Percentiles rank a stretch among this genome's conserved stretches.
Evolutionary conservation across 2,797 vertebrate genomes (phyloP).

Genomic region (Halcyon badia): DNA sequence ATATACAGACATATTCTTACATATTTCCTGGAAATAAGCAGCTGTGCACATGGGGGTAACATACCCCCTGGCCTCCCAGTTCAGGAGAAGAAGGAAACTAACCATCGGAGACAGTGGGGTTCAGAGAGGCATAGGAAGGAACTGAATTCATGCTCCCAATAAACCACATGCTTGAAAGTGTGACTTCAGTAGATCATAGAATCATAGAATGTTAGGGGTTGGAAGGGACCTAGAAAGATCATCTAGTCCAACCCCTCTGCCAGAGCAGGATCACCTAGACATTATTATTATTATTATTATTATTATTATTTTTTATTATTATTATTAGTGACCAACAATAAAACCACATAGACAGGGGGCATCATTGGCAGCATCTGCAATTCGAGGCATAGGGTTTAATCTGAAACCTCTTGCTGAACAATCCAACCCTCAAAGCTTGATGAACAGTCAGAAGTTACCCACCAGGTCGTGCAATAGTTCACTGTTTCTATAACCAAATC

Average conservation of each 20-base stretch:
- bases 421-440: neutral
- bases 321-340: neutral
- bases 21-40: neutral
- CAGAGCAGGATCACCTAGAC: no score
- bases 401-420: neutral
- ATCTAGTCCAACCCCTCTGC: no score
- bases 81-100: neutral
- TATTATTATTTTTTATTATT: neutral
- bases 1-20: neutral
- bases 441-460: neutral
- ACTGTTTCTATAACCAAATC: neutral
- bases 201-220: no score
- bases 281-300: no score
- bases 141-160: neutral
- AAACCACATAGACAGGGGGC: neutral
- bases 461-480: neutral
- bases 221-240: no score
- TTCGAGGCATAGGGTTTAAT: neutral
- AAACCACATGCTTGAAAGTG: neutral
- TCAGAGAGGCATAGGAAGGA: neutral
- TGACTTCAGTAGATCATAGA: neutral
- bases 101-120: rapidly evolving
- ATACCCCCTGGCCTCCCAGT: neutral
- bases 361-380: neutral
- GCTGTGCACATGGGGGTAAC: neutral